A percentile compares a stretch with the other conserved stretches of the same genome.
phyloP scores from a whole-genome alignment of 2,888 invertebrate genomes.

The Endotricha flammealis region DNA sequence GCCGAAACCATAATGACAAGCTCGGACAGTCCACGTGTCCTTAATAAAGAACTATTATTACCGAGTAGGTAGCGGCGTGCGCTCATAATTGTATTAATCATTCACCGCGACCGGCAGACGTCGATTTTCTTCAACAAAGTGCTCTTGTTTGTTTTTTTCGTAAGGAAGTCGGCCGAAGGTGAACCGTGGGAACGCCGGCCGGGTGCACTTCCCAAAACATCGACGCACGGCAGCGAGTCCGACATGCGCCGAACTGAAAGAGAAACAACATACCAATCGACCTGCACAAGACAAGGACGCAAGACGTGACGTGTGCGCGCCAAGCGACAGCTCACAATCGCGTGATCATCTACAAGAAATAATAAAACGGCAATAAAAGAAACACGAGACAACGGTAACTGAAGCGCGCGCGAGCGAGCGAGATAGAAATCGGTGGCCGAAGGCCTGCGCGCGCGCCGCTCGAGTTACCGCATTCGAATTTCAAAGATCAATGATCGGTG shows the following conservation, averaged over 20 bases:
- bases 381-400: constrained; percentile 70
- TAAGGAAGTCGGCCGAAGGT: constrained; percentile 77
- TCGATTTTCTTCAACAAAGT: constrained; percentile 78
- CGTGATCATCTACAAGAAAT: constrained; percentile 79
- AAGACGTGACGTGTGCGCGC: constrained; percentile 72
- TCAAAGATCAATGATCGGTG: constrained; percentile 77
- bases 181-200: constrained; percentile 78
- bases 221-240: constrained; percentile 74
- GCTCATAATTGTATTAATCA: constrained; percentile 78
- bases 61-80: constrained; percentile 68
- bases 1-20: constrained; percentile 28
- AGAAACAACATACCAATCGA: constrained; percentile 33
- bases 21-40: constrained; percentile 59
- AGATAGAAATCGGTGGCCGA: constrained; percentile 53
- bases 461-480: constrained; percentile 72
- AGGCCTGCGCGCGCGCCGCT: constrained; percentile 70
- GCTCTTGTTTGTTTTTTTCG: constrained; percentile 78
- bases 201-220: constrained; percentile 80
- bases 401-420: constrained; percentile 55
- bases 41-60: constrained; percentile 71
- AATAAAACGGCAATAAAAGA: constrained; percentile 78
- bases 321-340: constrained; percentile 77
- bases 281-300: constrained; percentile 35
- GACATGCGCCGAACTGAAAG: constrained; percentile 63
- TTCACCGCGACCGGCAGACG: constrained; percentile 75